A percentile compares a stretch with the other conserved stretches of the same genome.
Evolutionary conservation across 53 echinoderm and acorn worm genomes (phyloP).

Genomic region (Holothuria scabra): DNA sequence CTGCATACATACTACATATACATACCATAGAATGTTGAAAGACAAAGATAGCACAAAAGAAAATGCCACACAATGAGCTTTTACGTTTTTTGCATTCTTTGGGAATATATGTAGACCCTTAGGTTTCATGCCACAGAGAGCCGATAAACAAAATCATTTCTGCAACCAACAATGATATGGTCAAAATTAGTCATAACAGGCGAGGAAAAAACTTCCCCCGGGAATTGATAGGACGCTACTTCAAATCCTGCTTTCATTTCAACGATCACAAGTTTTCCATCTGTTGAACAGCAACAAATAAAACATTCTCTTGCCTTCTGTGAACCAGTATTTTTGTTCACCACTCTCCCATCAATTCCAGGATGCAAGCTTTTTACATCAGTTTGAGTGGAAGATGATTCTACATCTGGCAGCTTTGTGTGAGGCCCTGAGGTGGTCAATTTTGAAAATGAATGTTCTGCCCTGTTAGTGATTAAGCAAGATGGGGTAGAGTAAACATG

Average conservation of each 20-base stretch:
- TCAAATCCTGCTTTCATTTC: conserved; percentile 64
- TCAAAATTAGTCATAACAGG: conserved; percentile 56
- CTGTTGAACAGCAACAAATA: conserved; percentile 58
- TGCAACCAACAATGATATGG: conserved; percentile 68
- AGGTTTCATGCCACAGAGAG: conserved; percentile 26
- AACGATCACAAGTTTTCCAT: conserved; percentile 62
- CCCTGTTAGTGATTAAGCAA: conserved; percentile 29
- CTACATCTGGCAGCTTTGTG: not conserved
- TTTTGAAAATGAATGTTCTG: not conserved
- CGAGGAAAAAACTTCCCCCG: conserved; percentile 87
- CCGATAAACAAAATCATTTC: conserved; percentile 82
- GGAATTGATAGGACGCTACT: conserved; percentile 53
- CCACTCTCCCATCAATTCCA: not conserved
- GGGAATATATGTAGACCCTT: too few relatives aligned
- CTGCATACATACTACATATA: too few relatives aligned
- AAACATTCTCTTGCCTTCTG: not conserved
- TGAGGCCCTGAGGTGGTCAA: not conserved
- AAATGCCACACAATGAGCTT: too few relatives aligned
- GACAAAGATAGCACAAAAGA: too few relatives aligned
- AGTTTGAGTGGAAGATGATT: too few relatives aligned
- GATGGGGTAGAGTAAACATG: conserved; percentile 80
- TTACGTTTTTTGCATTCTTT: too few relatives aligned
- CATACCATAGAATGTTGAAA: too few relatives aligned
- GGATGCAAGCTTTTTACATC: not conserved
- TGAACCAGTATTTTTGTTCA: too few relatives aligned